These are phyloP conservation scores for Okamejei kenojei DNA, from an alignment of 2,797 vertebrate species.

Conservation along the genomic window DNA sequence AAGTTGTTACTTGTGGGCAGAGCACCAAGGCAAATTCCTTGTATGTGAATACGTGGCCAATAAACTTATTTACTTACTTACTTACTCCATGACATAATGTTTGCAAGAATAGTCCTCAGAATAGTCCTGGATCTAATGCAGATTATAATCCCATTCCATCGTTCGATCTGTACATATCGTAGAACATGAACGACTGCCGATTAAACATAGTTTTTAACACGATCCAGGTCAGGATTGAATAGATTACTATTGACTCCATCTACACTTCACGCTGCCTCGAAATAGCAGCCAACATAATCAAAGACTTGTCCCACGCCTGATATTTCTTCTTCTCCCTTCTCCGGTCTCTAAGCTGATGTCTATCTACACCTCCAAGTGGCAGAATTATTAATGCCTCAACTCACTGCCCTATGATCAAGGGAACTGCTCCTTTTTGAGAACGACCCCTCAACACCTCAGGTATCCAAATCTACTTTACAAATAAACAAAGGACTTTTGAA, in stretches of 20 bases:
- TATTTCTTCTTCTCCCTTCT: too few relatives aligned
- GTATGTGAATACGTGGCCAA: too few relatives aligned
- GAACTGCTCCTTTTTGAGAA: not conserved
- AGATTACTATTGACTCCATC: too few relatives aligned
- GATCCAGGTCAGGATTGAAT: not conserved
- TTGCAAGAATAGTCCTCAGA: not conserved
- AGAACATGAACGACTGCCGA: not conserved
- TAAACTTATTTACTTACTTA: too few relatives aligned
- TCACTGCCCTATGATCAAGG: not conserved
- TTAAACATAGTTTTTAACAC: not conserved
- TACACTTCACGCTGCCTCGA: too few relatives aligned
- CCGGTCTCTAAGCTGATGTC: not conserved
- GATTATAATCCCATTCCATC: not conserved
- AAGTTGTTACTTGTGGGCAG: too few relatives aligned
- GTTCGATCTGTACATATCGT: not conserved
- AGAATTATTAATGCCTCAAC: not conserved
- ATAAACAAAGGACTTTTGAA: too few relatives aligned
- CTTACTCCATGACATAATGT: not conserved
- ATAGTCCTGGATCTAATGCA: not conserved
- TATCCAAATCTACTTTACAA: too few relatives aligned
- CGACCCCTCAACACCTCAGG: too few relatives aligned
- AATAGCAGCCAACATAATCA: too few relatives aligned
- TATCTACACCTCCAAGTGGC: not conserved
- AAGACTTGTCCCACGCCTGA: too few relatives aligned
- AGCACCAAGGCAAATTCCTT: too few relatives aligned